Conservation (phyloP, 2,113 vertebrate species). For the Asarcornis scutulata region DNA sequence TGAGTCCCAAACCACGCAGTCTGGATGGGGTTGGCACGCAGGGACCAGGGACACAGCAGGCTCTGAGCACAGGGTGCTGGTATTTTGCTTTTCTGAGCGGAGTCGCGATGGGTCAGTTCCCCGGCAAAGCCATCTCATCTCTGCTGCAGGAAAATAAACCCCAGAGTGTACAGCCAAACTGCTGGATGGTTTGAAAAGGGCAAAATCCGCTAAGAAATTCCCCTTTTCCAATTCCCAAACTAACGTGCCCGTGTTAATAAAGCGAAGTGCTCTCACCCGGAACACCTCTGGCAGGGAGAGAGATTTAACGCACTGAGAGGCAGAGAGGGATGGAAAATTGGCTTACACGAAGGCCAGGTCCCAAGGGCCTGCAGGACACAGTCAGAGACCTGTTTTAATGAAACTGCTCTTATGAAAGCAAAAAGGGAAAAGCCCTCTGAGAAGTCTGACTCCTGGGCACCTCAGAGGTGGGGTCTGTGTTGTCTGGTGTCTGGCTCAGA, state of each 20-base stretch:
- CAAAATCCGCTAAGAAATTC: constrained; percentile 2
- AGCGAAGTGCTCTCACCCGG: neutral
- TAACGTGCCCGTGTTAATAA: neutral
- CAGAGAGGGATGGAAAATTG: neutral
- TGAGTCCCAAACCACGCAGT: fast-evolving
- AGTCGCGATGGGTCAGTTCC: neutral
- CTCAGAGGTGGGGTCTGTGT: neutral
- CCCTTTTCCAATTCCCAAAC: neutral
- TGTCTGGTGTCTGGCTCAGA: neutral
- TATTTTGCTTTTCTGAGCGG: neutral
- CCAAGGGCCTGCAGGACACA: neutral
- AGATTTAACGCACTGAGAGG: neutral
- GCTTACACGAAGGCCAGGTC: neutral
- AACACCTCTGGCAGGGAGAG: neutral
- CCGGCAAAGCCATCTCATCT: neutral
- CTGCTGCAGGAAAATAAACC: neutral
- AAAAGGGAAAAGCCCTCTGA: constrained; percentile 4
- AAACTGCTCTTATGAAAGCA: constrained; percentile 43
- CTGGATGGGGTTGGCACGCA: neutral
- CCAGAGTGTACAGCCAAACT: neutral
- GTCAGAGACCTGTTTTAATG: constrained; percentile 11
- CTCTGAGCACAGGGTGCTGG: neutral
- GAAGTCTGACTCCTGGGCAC: neutral
- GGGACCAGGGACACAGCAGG: neutral
- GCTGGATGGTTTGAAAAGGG: neutral